A percentile compares a stretch with the other conserved stretches of the same genome.
Evolutionary conservation across 2,888 invertebrate species (phyloP).

Genomic region (Rhamphomyia laevipes): DNA sequence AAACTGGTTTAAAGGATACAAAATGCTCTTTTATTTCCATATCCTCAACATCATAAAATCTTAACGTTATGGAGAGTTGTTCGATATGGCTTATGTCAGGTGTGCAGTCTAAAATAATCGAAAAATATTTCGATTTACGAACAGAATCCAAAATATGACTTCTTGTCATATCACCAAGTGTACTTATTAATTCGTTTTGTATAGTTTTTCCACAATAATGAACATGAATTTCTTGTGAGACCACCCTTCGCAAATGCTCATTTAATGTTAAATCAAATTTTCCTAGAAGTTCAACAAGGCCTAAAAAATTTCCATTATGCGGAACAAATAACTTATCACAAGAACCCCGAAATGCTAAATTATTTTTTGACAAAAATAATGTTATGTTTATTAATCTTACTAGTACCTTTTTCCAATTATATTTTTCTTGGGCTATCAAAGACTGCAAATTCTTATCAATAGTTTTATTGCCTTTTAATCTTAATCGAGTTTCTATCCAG

Average conservation of each 20-base stretch:
- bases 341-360: background rate
- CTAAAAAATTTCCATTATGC: background rate
- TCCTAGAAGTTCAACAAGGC: background rate
- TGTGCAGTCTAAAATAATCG: background rate
- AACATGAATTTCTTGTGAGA: background rate
- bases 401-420: background rate
- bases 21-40: background rate
- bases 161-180: background rate
- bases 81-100: background rate
- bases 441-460: background rate
- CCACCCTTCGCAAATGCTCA: constrained; percentile 1
- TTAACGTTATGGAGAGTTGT: background rate
- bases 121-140: background rate
- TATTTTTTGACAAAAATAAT: background rate
- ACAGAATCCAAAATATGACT: background rate
- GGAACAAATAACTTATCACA: background rate
- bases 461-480: background rate
- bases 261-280: constrained; percentile 2
- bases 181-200: background rate
- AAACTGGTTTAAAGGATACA: background rate
- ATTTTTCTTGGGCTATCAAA: background rate
- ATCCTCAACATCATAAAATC: background rate
- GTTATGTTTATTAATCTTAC: background rate
- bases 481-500: background rate
- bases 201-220: constrained; percentile 3